These are phyloP conservation scores for Nanger granti DNA, from an alignment of 2,113 vertebrate species.

Conservation along the genomic window DNA sequence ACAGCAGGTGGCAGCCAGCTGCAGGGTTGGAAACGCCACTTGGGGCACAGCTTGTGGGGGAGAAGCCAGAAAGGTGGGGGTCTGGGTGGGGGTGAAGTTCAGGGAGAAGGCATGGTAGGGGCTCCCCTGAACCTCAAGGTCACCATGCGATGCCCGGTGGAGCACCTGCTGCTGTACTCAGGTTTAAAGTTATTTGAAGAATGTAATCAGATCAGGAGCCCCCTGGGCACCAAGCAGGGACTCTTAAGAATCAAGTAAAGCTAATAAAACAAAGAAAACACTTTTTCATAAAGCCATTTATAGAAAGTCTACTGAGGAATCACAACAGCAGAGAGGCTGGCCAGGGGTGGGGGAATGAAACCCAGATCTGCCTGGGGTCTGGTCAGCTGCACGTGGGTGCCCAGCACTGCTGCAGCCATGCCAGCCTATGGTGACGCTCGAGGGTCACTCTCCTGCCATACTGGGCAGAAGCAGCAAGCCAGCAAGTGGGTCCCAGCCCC, in stretches of 20 bases:
- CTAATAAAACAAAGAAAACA: neutral
- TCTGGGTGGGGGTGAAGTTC: neutral
- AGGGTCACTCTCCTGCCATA: neutral
- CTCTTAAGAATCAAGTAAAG: conserved; percentile 13
- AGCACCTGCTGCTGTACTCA: neutral
- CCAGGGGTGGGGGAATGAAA: neutral
- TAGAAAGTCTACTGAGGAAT: neutral
- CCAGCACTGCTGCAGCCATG: neutral
- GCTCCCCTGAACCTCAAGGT: neutral
- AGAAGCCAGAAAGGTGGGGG: neutral
- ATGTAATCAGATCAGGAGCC: neutral
- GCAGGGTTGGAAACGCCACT: neutral
- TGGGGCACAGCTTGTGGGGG: neutral
- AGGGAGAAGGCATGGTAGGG: neutral
- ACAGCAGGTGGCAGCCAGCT: neutral
- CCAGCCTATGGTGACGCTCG: neutral
- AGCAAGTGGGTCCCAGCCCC: neutral
- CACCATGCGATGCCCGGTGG: rapidly evolving
- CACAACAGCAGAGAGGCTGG: neutral
- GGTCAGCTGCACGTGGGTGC: neutral
- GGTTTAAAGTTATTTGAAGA: neutral
- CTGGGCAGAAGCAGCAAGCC: neutral
- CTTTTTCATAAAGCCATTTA: neutral
- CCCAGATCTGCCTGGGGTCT: neutral
- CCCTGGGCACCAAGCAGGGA: neutral